Base-by-base conservation (phyloP, 2,888 invertebrate genomes). In the Cotesia congregata region DNA sequence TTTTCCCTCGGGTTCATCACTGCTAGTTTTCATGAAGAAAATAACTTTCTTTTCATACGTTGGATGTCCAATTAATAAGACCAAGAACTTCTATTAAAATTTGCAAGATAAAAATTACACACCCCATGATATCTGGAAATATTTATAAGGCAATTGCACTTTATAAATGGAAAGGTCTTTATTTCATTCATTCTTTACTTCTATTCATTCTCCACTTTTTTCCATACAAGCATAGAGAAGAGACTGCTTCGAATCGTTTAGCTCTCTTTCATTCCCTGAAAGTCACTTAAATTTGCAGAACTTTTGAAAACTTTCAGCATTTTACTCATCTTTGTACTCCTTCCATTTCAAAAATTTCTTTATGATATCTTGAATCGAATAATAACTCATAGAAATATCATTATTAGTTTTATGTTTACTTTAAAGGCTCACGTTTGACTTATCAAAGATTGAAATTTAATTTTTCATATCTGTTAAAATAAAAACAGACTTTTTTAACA, bases 301-400 rank as follows among this genome's bases (percentile, higher is more conserved):
- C 73, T 73, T 67, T 73, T 67, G 67, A 67, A 67, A 73, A 73
- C 73, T 73, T 73, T 39, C 65, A 59, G 67, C 73, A 73, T 73
- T 73, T 67, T 73, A 65, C 73, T 59, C 38, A 7, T 65, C 73
- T n/a, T 67, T 59, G n/a, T 50, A 20, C 20, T 50, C 5, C 61
- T 6, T 20, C n/a, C 41, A 20, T 73, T 72, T 17, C 50, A 50
- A 60, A 64, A 64, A 20, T 65, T 30, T 12, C 20, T 65, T 38
- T 38, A 65, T 38, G 30, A 65, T 65, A 38, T 65, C 65, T 38
- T 30, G 65, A 65, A 65, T 65, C 7, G 12, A 12, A 38, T 30
- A 65, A 62, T 62, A 30, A 30, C 30, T 30, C 3, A 30, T 30
- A 30, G 30, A 30, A 30, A 30, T 3, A 30, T 30, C 30, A 30